Conservation (phyloP, 2,113 vertebrate species). For the Catharus fuscescens region DNA sequence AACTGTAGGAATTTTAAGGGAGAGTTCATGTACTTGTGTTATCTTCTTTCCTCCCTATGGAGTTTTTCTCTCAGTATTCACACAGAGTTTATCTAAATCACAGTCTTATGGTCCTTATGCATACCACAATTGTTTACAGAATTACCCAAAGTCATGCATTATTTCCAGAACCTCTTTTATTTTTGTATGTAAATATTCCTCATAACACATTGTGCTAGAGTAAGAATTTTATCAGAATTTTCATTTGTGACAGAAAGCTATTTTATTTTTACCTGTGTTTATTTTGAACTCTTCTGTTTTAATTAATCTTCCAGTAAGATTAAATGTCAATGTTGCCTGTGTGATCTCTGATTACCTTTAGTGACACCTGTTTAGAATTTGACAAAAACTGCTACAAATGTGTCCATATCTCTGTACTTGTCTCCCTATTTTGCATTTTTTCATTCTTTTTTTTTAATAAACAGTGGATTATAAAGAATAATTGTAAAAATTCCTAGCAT, state of each 20-base stretch:
- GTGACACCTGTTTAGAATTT: not conserved
- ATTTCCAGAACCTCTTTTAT: not conserved
- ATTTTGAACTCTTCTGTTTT: not conserved
- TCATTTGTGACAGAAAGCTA: not conserved
- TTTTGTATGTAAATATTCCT: not conserved
- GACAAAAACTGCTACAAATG: not conserved
- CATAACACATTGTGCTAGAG: not conserved
- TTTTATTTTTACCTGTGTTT: not conserved
- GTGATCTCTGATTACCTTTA: not conserved
- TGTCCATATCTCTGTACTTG: not conserved
- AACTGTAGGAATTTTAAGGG: not conserved
- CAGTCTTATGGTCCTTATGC: not conserved
- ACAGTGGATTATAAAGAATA: not conserved
- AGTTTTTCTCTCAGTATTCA: not conserved
- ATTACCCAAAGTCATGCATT: not conserved
- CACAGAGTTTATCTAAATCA: not conserved
- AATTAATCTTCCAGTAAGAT: not conserved
- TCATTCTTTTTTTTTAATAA: not conserved
- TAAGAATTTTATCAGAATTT: not conserved
- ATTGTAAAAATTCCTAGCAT: not conserved
- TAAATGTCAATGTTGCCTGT: not conserved
- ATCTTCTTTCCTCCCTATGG: rapidly evolving
- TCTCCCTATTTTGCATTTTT: not conserved
- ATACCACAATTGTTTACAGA: not conserved
- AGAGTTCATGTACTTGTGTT: not conserved